These are phyloP conservation scores for Eptesicus fuscus DNA, from an alignment of 2,113 vertebrate genomes.

Conservation along the genomic window DNA sequence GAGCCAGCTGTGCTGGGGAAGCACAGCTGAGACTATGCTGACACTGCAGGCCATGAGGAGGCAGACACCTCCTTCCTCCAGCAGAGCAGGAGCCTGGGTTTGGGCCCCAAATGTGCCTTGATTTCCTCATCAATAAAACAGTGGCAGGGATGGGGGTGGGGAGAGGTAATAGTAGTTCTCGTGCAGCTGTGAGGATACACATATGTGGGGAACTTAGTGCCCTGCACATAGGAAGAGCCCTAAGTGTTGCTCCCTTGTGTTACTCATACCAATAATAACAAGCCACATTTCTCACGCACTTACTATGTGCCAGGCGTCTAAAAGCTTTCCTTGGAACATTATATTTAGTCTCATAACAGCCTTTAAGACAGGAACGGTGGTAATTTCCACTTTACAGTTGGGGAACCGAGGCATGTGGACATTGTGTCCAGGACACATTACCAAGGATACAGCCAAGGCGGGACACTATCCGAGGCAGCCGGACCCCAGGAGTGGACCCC, in stretches of 20 bases:
- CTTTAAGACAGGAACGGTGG: not conserved
- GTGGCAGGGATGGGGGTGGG: not conserved
- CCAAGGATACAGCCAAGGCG: fast-evolving
- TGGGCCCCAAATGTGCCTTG: not conserved
- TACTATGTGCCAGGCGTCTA: not conserved
- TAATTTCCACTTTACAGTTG: not conserved
- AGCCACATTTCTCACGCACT: not conserved
- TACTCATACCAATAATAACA: no score
- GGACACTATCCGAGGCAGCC: not conserved
- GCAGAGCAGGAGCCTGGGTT: not conserved
- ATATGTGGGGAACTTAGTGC: no score
- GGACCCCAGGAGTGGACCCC: not conserved
- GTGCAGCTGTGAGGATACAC: not conserved
- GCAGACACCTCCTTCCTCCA: not conserved
- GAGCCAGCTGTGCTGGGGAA: not conserved
- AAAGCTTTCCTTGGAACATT: not conserved
- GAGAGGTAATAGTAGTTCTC: no score
- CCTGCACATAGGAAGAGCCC: no score
- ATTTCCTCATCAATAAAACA: not conserved
- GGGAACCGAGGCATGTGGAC: not conserved
- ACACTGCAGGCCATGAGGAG: fast-evolving
- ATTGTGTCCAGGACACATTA: not conserved
- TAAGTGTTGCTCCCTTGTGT: not conserved
- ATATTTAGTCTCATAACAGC: not conserved
- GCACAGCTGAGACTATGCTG: no score